Evolutionary conservation across 2,888 invertebrate genomes (phyloP), one percentile per base, ranked within the genome.

Genomic region (Sepioteuthis lessoniana): DNA sequence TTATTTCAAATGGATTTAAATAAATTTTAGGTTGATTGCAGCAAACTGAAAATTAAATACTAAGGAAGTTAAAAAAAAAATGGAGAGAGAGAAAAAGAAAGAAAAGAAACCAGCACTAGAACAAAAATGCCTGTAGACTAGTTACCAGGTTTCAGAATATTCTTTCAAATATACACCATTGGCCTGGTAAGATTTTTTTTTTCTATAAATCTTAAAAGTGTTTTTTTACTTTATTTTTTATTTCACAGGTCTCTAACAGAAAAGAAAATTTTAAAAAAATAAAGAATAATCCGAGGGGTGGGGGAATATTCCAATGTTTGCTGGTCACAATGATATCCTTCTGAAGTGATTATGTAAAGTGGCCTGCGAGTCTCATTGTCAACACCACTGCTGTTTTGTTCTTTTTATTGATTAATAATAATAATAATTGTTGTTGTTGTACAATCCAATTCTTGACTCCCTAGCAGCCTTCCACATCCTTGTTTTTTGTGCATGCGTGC

Each of bases 91-190:
- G 2, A 76, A 76, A 76, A 35, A n/a, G 19, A 76, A n/a, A 76
- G n/a, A 35, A 76, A n/a, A 35, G 4, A 35, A 76, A 76, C 16
- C 19, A 76, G n/a, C 3, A 35, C 10, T 16, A 76, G n/a, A 35
- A 76, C 1, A n/a, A 76, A 35, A 76, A 76, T n/a, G 13, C 16
- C 35, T 16, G n/a, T 4, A 76, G 76, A 76, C n/a, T 31, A 76
- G n/a, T 35, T 35, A 76, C 76, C 76, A 76, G 76, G 76, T 76
- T 76, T 76, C 76, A 76, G 76, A 76, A 76, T 76, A 76, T 76
- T 76, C 76, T 76, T 76, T 16, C n/a, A 76, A 76, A 76, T 76
- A 76, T 76, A n/a, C 76, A 76, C 76, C 76, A 76, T 76, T 35
- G n/a, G n/a, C 76, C 76, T 76, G 76, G 76, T 76, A 1, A 76